phyloP scores from a whole-genome alignment of 2,113 vertebrate species.

The Odontophorus gujanensis region DNA sequence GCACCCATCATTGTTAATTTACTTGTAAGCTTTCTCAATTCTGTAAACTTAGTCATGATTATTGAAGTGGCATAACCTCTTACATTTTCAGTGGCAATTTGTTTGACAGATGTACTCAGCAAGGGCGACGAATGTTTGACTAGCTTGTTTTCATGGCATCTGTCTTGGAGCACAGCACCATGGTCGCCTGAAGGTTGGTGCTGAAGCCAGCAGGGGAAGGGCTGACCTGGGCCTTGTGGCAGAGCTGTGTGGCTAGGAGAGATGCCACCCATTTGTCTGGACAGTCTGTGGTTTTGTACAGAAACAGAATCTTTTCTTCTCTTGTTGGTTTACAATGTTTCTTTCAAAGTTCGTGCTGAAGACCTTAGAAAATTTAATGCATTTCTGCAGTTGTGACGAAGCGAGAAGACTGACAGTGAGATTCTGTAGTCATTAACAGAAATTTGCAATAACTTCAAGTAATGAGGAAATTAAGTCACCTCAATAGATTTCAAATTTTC shows the following conservation, averaged over 20 bases:
- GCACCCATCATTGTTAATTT: accelerated
- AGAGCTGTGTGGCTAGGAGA: accelerated
- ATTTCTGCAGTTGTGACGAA: background rate
- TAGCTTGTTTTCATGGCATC: background rate
- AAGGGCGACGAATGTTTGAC: background rate
- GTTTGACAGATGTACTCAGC: background rate
- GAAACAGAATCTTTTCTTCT: background rate
- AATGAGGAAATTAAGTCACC: background rate
- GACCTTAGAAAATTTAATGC: background rate
- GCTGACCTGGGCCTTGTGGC: background rate
- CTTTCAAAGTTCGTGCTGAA: background rate
- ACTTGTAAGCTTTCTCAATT: background rate
- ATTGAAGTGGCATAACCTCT: background rate
- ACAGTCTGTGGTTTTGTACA: background rate
- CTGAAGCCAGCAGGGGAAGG: background rate
- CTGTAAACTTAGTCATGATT: background rate
- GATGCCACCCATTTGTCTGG: background rate
- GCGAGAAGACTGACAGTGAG: background rate
- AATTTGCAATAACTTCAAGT: background rate
- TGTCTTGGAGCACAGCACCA: background rate
- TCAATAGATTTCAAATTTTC: background rate
- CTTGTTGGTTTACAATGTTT: accelerated
- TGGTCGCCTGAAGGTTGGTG: background rate
- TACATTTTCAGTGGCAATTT: background rate
- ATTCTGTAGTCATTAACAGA: background rate